Evolutionary conservation across 2,797 vertebrate genomes (phyloP).

Genomic region (Clarias laeviceps): DNA sequence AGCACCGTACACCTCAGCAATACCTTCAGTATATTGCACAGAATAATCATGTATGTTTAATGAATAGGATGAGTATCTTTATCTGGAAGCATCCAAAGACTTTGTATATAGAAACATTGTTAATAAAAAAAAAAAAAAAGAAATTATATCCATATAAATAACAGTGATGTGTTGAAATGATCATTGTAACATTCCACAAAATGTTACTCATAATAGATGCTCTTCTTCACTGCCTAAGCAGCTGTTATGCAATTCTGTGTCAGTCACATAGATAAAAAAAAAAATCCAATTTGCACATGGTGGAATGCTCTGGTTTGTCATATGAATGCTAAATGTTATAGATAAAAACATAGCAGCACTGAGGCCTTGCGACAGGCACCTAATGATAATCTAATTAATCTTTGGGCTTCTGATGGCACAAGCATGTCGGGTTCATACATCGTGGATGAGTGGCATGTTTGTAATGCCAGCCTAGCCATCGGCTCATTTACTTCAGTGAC

Average conservation of each 20-base stretch:
- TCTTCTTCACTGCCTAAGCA: not conserved
- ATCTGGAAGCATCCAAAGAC: not conserved
- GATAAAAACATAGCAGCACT: conserved; percentile 32
- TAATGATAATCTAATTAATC: conserved; percentile 61
- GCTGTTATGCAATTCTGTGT: not conserved
- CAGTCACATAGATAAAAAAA: conserved; percentile 7
- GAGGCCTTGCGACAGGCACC: conserved; percentile 39
- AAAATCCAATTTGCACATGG: conserved; percentile 41
- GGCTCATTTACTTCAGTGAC: conserved; percentile 41
- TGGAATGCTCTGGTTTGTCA: conserved; percentile 24
- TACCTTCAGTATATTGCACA: not conserved
- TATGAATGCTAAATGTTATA: conserved; percentile 30
- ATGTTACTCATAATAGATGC: not conserved
- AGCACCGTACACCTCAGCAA: not conserved
- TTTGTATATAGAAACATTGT: conserved; percentile 15
- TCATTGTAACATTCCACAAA: conserved; percentile 36
- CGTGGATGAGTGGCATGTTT: conserved; percentile 40
- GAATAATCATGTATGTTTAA: not conserved
- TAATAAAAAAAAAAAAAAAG: conserved; percentile 8
- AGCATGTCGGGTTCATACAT: conserved; percentile 42
- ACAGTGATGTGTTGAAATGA: conserved; percentile 13
- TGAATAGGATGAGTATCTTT: not conserved
- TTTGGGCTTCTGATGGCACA: conserved; percentile 49
- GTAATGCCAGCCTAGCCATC: conserved; percentile 22
- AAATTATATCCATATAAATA: not conserved